These are phyloP conservation scores for Xanthostigma xanthostigma DNA, from an alignment of 2,888 invertebrate genomes.

Conservation along the genomic window DNA sequence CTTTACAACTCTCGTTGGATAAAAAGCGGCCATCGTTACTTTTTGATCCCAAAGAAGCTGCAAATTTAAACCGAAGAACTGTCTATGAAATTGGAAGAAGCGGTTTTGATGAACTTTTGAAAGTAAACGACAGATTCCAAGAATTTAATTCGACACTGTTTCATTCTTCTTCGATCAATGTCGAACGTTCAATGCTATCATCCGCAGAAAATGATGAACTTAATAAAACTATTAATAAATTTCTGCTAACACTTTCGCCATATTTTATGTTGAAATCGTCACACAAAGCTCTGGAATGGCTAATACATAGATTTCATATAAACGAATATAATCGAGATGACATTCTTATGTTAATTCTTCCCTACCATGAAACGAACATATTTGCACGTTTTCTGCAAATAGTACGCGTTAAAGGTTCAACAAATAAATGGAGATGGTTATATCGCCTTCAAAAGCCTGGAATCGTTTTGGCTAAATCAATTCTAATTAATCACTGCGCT, in stretches of 20 bases:
- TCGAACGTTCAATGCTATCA: constrained; percentile 69
- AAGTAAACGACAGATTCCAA: constrained; percentile 54
- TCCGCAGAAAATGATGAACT: constrained; percentile 60
- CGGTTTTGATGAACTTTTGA: constrained; percentile 71
- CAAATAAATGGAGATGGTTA: constrained; percentile 66
- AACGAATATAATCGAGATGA: constrained; percentile 77
- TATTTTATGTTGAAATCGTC: constrained; percentile 73
- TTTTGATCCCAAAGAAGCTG: constrained; percentile 83
- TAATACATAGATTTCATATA: constrained; percentile 76
- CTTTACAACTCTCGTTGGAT: constrained; percentile 45
- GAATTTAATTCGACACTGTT: constrained; percentile 66
- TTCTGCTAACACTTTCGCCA: constrained; percentile 70
- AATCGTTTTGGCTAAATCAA: constrained; percentile 52
- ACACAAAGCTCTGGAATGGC: constrained; percentile 91
- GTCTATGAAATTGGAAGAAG: constrained; percentile 75
- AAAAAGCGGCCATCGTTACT: constrained; percentile 67
- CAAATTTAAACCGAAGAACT: constrained; percentile 66
- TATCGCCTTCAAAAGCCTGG: constrained; percentile 57
- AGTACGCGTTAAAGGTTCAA: constrained; percentile 41
- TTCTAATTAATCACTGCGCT: constrained; percentile 57
- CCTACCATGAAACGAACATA: constrained; percentile 84
- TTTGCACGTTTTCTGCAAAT: constrained; percentile 74
- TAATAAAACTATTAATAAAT: constrained; percentile 58
- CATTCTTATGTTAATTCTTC: constrained; percentile 66
- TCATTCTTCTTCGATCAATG: constrained; percentile 53